Evolutionary conservation across 2,797 vertebrate species (phyloP).

Genomic region (Enteromius fasciolatus): DNA sequence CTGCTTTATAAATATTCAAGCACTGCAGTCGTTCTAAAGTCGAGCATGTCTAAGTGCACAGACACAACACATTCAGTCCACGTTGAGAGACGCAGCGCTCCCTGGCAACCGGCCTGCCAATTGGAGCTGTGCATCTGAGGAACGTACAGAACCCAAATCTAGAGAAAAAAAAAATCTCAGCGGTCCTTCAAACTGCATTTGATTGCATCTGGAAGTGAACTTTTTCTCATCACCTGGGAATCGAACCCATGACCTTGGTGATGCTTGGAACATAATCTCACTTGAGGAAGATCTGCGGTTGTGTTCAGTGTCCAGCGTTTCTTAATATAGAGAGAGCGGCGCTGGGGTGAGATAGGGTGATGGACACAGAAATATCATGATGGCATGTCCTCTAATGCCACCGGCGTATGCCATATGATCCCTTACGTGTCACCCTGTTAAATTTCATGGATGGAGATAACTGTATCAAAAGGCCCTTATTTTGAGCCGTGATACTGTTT

Average conservation of each 20-base stretch:
- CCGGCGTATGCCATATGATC: neutral
- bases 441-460: neutral
- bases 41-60: slow-evolving; percentile 75
- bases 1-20: slow-evolving; percentile 84
- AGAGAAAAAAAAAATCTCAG: neutral
- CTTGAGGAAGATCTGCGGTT: neutral
- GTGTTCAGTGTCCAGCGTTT: neutral
- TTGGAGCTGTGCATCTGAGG: slow-evolving; percentile 72
- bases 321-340: neutral
- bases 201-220: neutral
- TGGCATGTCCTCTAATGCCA: slow-evolving; percentile 4
- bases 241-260: neutral
- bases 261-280: neutral
- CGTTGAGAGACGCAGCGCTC: slow-evolving; percentile 78
- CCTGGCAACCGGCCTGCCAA: slow-evolving; percentile 83
- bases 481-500: neutral
- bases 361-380: slow-evolving; percentile 41
- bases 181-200: neutral
- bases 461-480: neutral
- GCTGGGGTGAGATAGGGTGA: neutral
- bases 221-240: neutral
- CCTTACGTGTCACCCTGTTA: neutral
- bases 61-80: slow-evolving; percentile 78
- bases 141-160: slow-evolving; percentile 60
- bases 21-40: slow-evolving; percentile 78